Base-by-base conservation (phyloP, 2,797 vertebrate species). In the Danio albolineatus region DNA sequence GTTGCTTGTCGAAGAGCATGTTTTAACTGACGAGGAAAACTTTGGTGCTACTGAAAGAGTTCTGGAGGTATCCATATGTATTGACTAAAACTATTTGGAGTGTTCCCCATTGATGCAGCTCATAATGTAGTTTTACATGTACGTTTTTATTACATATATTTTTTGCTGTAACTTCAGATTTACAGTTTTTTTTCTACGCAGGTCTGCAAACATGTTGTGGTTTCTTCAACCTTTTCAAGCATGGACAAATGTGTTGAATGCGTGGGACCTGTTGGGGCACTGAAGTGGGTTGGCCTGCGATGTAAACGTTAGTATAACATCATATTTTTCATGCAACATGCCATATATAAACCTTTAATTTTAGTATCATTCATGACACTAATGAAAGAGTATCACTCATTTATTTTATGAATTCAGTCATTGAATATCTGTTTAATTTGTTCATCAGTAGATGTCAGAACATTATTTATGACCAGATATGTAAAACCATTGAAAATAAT, bases 241-340 rank as follows among this genome's bases (percentile, higher is more conserved):
- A 38, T 77, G 16, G 46, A 76, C 62, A 66, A 78, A 62, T 69
- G 46, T 73, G 69, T 51, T 60, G 56, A 53, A 60, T 72, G 46
- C 73, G 54, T 56, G 74, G 53, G 73, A 80, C 38, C 59, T 57
- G 73, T 38, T 59, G 61, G 36, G 14, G 21, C 51, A 71, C 43
- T 67, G 19, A 77, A 53, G 46, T 66, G 28, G 62, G 13, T 57
- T 41, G 73, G 73, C 13, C 19, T 75, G 7, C 75, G 10, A 36
- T 76, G 82, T 64, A 76, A 79, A 48, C 72, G 64, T 83, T 6
- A 41, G 61, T 19, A 17, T 41, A 36, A 19, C 64, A 5, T 64
- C 38, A 57, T 57, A 54, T 57, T 19, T 17, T 10, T 21, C 57
- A 21, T 57, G n/a, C 19, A 21, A 5, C 10, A 19, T 10, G 17